These are phyloP conservation scores for Drepana falcataria DNA, from an alignment of 2,888 invertebrate genomes.

Conservation along the genomic window DNA sequence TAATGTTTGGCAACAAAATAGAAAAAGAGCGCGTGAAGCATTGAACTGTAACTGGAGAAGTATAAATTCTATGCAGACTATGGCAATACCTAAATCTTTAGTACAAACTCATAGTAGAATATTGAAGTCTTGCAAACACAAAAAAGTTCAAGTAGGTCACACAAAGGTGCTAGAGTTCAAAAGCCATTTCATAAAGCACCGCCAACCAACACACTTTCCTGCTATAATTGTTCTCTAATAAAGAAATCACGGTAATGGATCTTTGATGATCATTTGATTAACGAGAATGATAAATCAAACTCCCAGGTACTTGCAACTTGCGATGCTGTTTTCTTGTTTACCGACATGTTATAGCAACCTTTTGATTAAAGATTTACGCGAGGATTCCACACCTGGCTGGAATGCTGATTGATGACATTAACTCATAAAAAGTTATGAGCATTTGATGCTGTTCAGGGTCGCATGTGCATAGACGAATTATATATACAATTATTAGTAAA, in stretches of 20 bases:
- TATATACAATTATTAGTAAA: no score
- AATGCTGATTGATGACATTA: conserved; percentile 51
- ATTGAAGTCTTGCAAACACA: conserved; percentile 3
- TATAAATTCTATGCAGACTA: no score
- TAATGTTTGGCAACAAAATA: no score
- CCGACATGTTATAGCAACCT: conserved; percentile 36
- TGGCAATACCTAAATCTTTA: no score
- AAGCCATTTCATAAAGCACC: conserved; percentile 30
- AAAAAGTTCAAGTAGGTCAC: conserved; percentile 16
- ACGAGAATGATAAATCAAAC: conserved; percentile 55
- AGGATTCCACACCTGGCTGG: conserved; percentile 23
- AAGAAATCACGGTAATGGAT: conserved; percentile 50
- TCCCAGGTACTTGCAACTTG: conserved; percentile 6
- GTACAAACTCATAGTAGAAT: background rate
- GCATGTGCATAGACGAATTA: no score
- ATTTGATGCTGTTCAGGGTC: conserved; percentile 18
- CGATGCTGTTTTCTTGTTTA: conserved; percentile 10
- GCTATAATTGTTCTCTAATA: conserved; percentile 49
- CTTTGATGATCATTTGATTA: conserved; percentile 57
- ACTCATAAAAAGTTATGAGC: conserved; percentile 23
- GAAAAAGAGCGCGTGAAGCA: no score
- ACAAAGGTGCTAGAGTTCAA: conserved; percentile 25
- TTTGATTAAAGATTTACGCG: conserved; percentile 40
- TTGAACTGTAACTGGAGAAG: no score
- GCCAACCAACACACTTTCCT: conserved; percentile 29